These are phyloP conservation scores for Petaurus breviceps DNA, from an alignment of 2,113 vertebrate genomes.

Conservation along the genomic window DNA sequence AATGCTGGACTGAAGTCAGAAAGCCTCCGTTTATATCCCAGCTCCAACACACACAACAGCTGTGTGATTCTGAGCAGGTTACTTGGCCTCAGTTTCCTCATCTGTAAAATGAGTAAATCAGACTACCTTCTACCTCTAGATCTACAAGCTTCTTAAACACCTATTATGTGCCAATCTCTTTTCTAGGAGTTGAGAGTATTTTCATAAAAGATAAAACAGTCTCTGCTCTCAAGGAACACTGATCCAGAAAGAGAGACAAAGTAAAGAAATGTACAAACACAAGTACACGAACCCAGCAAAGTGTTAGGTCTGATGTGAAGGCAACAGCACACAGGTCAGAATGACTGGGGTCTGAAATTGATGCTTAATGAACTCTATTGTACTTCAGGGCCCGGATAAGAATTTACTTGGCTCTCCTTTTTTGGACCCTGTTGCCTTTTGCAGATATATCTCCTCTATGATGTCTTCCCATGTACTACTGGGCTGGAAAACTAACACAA, in stretches of 20 bases:
- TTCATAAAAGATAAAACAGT: background rate
- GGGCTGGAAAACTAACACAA: constrained; percentile 58
- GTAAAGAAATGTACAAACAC: constrained; percentile 47
- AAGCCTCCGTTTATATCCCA: background rate
- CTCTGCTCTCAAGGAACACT: background rate
- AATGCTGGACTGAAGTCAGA: background rate
- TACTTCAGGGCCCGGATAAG: background rate
- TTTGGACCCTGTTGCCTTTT: background rate
- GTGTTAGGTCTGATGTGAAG: constrained; percentile 20
- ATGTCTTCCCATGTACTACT: background rate
- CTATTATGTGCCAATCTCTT: background rate
- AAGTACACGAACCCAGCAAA: background rate
- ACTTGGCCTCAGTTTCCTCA: background rate
- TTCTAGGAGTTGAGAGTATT: background rate
- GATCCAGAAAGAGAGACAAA: constrained; percentile 38
- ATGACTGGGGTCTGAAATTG: background rate
- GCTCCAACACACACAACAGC: background rate
- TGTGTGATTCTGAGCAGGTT: background rate
- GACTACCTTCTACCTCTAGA: background rate
- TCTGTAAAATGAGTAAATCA: background rate
- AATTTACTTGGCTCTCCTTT: background rate
- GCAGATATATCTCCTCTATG: constrained; percentile 28
- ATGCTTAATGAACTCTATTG: background rate
- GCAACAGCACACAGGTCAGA: background rate
- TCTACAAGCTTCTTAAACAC: background rate